Percentiles rank a stretch among this genome's conserved stretches.
phyloP scores from a whole-genome alignment of 2,113 vertebrate species.

The Spea multiplicata region DNA sequence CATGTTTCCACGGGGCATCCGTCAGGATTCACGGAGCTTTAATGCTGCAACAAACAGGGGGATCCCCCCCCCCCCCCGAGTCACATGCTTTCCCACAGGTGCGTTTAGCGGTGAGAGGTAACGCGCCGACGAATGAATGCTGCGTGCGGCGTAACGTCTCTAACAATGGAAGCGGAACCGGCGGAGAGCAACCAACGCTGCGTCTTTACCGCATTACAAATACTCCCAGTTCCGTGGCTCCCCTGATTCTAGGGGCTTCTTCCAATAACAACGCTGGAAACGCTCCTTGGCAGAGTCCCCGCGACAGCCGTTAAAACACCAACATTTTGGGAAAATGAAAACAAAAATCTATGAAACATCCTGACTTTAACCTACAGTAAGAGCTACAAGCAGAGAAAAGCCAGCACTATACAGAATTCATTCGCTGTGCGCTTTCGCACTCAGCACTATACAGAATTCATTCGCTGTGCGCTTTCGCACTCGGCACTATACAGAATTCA shows the following conservation, averaged over 20 bases:
- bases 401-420: background rate
- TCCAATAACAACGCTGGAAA: background rate
- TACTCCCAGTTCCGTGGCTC: background rate
- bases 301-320: background rate
- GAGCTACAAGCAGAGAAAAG: background rate
- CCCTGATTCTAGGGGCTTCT: background rate
- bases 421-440: background rate
- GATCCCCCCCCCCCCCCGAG: too few relatives aligned
- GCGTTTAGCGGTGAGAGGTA: too few relatives aligned
- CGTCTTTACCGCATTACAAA: too few relatives aligned
- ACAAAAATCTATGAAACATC: background rate
- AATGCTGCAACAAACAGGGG: too few relatives aligned
- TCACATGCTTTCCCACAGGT: too few relatives aligned
- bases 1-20: constrained; percentile 73
- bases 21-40: constrained; percentile 74
- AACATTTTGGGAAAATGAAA: background rate
- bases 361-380: background rate
- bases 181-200: too few relatives aligned
- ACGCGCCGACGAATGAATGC: background rate
- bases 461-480: too few relatives aligned
- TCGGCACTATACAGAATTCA: too few relatives aligned
- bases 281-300: background rate
- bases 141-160: background rate
- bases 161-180: too few relatives aligned
- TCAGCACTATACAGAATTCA: too few relatives aligned